These are phyloP conservation scores for Heterotis niloticus DNA, from an alignment of 2,113 vertebrate species.

Conservation along the genomic window DNA sequence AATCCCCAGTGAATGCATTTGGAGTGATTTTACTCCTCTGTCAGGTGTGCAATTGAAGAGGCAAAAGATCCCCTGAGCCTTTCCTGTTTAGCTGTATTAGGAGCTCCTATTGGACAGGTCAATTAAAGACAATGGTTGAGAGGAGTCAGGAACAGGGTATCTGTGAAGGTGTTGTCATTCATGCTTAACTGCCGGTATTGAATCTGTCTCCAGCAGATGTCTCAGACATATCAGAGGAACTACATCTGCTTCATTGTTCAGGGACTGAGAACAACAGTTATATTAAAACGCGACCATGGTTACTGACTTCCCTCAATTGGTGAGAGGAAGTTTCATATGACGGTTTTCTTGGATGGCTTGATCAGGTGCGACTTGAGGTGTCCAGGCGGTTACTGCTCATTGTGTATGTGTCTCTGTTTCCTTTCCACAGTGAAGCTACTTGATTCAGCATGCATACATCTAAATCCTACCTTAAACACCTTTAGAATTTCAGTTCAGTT, in stretches of 20 bases:
- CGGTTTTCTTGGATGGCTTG: no score
- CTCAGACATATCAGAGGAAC: neutral
- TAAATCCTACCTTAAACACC: no score
- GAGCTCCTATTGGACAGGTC: neutral
- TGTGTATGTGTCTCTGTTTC: no score
- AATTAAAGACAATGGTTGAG: neutral
- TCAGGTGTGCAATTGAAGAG: neutral
- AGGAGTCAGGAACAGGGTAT: neutral
- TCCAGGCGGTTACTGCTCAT: no score
- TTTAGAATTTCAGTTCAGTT: no score
- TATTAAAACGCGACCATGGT: neutral
- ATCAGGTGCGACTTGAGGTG: no score
- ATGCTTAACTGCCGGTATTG: neutral
- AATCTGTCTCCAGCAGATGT: neutral
- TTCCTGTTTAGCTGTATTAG: neutral
- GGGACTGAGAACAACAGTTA: neutral
- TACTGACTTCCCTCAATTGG: no score
- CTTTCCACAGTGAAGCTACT: no score
- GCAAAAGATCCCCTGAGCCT: neutral
- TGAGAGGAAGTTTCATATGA: neutral
- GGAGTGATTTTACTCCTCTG: neutral
- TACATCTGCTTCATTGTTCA: neutral
- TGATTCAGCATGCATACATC: no score
- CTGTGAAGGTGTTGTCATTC: slow-evolving; percentile 1
- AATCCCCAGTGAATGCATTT: neutral